phyloP scores from a whole-genome alignment of 2,113 vertebrate species.

The Ceyx margarethae region DNA sequence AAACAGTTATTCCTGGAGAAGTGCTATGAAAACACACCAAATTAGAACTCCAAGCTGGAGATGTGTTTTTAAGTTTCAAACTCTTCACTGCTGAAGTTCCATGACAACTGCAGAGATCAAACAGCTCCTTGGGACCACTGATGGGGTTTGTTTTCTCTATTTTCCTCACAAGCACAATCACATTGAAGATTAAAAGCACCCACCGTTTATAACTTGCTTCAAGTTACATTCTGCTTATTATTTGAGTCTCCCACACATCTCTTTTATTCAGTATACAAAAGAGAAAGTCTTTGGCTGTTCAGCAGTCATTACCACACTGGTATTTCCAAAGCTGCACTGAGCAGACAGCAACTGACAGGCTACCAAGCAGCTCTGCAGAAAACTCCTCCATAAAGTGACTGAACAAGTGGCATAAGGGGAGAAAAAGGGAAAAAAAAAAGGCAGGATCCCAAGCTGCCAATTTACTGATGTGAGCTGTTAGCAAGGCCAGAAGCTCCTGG shows the following conservation, averaged over 20 bases:
- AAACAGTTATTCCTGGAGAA: background rate
- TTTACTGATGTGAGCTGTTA: background rate
- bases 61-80: background rate
- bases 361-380: background rate
- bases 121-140: background rate
- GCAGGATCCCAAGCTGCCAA: background rate
- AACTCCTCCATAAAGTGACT: background rate
- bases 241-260: background rate
- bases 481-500: background rate
- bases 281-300: background rate
- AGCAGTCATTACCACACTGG: rapidly evolving
- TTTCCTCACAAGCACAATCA: background rate
- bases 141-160: no score
- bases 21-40: background rate
- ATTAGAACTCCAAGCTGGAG: background rate
- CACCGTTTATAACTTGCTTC: background rate
- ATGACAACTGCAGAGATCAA: background rate
- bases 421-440: background rate
- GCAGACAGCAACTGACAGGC: background rate
- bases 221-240: background rate
- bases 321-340: background rate
- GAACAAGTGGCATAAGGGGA: background rate
- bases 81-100: background rate
- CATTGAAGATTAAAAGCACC: background rate
- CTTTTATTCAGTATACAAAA: background rate